Evolutionary conservation across 2,888 invertebrate species (phyloP), one percentile per base, ranked within the genome.

Genomic region (Drosophila kanekoi): DNA sequence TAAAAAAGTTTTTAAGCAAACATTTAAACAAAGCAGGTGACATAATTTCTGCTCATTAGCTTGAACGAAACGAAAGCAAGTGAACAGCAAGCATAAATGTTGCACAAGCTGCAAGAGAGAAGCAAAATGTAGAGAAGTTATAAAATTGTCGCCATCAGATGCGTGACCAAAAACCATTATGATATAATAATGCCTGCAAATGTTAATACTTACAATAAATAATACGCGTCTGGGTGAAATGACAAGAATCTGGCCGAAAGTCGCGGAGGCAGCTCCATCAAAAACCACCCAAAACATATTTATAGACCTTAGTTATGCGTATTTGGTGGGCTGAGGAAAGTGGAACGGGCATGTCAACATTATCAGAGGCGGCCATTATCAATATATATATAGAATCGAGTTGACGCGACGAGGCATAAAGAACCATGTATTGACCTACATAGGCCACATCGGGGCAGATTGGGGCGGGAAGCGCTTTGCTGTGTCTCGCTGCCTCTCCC

Each of bases 131-230:
- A 28, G 48, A 35, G 14, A 18, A 20, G 47, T 61, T 66, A 59
- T 66, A 63, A 74, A 72, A 23, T 18, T 64, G 67, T 66, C 71
- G 67, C 62, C 35, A 3, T 43, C 48, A 51, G 64, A 70, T 77
- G 86, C 87, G 87, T 81, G 87, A 81, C 85, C 57, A 32, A 20
- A 79, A 76, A 76, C 64, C 56, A 77, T 85, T 87, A 72, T 77
- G 69, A 72, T 61, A 85, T 70, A 81, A 84, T 72, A 64, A 75
- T 62, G 65, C 58, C 51, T 47, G 28, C 44, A 72, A 59, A 58
- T 72, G 61, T 65, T 69, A 66, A 61, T 68, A 23, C 20, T 20
- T 20, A 65, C 53, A 67, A 79, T 72, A 82, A 68, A 81, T 78
- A 69, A 59, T 48, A 20, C 16, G n/a, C 38, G 28, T 28, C 37